A percentile compares a stretch with the other conserved stretches of the same genome.
Evolutionary conservation across 2,113 vertebrate species (phyloP).

Genomic region (Amia ocellicauda): DNA sequence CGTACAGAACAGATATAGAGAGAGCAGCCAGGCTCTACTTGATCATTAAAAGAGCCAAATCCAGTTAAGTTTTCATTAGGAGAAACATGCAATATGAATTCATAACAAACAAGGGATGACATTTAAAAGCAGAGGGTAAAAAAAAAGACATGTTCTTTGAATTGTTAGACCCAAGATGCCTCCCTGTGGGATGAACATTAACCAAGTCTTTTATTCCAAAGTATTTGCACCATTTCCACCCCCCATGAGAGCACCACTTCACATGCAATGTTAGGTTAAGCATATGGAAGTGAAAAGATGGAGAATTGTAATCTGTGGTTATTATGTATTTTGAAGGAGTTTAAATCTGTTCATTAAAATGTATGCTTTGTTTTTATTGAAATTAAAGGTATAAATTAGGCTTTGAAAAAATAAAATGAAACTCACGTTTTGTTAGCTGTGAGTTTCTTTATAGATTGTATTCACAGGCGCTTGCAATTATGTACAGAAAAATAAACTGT

Average conservation of each 20-base stretch:
- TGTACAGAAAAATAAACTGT: no score
- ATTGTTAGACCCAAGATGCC: constrained; percentile 4
- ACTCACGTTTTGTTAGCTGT: no score
- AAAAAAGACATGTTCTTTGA: constrained; percentile 23
- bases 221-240: constrained; percentile 9
- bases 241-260: no score
- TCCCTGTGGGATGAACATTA: constrained; percentile 13
- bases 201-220: constrained; percentile 18
- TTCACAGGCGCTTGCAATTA: no score
- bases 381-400: neutral
- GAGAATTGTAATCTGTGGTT: neutral
- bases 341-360: neutral
- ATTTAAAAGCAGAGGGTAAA: constrained; percentile 18
- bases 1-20: no score
- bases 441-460: no score
- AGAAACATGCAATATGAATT: constrained; percentile 6
- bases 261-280: constrained; percentile 11
- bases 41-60: constrained; percentile 16
- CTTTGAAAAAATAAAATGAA: no score
- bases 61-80: constrained; percentile 32
- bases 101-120: constrained; percentile 26
- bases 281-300: neutral
- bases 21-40: constrained; percentile 6
- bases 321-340: neutral
- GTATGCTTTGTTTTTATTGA: neutral